Evolutionary conservation across 2,113 vertebrate genomes (phyloP), one percentile per base, ranked within the genome.

Genomic region (Shinisaurus crocodilurus): DNA sequence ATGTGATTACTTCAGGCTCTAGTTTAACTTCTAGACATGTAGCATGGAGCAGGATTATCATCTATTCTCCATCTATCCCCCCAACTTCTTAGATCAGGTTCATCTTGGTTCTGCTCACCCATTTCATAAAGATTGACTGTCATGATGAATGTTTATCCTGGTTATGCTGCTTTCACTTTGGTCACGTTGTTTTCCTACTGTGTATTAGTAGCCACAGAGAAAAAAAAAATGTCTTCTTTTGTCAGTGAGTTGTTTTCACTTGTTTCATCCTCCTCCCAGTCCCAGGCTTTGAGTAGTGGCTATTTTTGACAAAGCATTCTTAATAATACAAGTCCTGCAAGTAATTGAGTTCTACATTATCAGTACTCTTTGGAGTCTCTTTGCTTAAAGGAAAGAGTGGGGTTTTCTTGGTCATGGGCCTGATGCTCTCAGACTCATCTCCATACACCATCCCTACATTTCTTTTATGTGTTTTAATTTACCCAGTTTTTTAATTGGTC

Each of bases 1-100:
- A 76, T 87, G 57, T 86, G 90, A 95, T 87, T 92, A 81, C 88
- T 93, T 84, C 0, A 0, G 93, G 60, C 34, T 32, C 81, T 86
- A 63, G 37, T 43, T 77, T 48, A 75, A 60, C 75, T 88, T 93
- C 25, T 65, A 90, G 76, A 90, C 85, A 37, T 7, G 81, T 34
- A 67, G 10, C 63, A 29, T 40, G 29, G 85, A 90, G 29, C 45
- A 79, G 63, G 37, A 34, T 25, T 32, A 34, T 48, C 32, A 63
- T 27, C 32, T 80, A n/a, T 48, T 5, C 7, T 88, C 20, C 18
- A 48, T n/a, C 29, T 10, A 23, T 13, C n/a, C 27, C 2, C 29
- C 7, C 57, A 1, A 63, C 27, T 7, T 15, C 20, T 79, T 86
- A 13, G 48, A 37, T 8, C 20, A 6, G 18, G 2, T 34, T 10